Conservation (phyloP, 2,888 invertebrate species). For the Apeira syringaria region DNA sequence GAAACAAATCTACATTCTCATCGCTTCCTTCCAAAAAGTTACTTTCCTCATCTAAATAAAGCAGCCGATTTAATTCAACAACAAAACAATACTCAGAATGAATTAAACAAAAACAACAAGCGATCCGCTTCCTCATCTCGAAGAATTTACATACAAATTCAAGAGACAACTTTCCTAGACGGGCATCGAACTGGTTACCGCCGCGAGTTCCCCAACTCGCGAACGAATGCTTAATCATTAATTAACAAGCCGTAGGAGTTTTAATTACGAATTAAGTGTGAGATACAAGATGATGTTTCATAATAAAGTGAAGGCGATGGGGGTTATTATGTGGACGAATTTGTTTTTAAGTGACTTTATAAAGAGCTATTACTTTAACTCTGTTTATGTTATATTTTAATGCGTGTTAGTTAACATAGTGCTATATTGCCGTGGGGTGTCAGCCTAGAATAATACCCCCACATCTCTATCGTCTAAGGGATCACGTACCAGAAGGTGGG, state of each 20-base stretch:
- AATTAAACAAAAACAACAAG: constrained; percentile 48
- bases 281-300: constrained; percentile 18
- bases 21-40: constrained; percentile 15
- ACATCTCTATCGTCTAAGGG: too few species aligned
- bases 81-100: constrained; percentile 23
- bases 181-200: constrained; percentile 54
- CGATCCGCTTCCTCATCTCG: constrained; percentile 38
- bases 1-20: constrained; percentile 16
- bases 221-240: constrained; percentile 45
- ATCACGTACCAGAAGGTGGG: too few species aligned
- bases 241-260: constrained; percentile 46
- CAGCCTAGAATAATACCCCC: too few species aligned
- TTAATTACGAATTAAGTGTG: constrained; percentile 37
- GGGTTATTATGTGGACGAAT: constrained; percentile 4
- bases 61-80: constrained; percentile 17
- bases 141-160: constrained; percentile 62
- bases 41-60: not conserved
- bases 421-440: too few species aligned
- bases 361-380: too few species aligned
- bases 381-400: too few species aligned
- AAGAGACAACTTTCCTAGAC: constrained; percentile 41
- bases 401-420: too few species aligned
- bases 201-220: constrained; percentile 44
- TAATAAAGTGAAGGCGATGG: constrained; percentile 10
- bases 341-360: too few species aligned